These are phyloP conservation scores for Allacma fusca DNA, from an alignment of 2,888 invertebrate species.

Conservation along the genomic window DNA sequence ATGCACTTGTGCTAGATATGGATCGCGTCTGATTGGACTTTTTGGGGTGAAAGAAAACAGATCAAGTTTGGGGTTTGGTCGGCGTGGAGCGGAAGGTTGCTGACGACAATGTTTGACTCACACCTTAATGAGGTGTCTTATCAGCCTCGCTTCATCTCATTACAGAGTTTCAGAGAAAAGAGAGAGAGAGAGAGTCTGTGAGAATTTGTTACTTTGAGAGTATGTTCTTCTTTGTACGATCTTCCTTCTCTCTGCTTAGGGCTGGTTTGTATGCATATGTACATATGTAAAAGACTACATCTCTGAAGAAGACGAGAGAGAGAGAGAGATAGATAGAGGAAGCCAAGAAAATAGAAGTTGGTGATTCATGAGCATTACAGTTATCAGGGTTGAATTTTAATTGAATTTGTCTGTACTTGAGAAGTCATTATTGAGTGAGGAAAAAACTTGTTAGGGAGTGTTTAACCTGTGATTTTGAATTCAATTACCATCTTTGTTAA, in stretches of 20 bases:
- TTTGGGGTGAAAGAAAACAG: conserved; percentile 47
- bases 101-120: conserved; percentile 54
- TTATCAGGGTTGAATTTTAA: conserved; percentile 54
- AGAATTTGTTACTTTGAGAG: not conserved
- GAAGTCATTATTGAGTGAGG: not conserved
- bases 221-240: too few relatives aligned
- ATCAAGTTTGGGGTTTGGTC: conserved; percentile 35
- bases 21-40: conserved; percentile 57
- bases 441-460: not conserved
- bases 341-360: conserved; percentile 30
- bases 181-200: not conserved
- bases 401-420: conserved; percentile 45
- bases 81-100: conserved; percentile 38
- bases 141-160: conserved; percentile 59
- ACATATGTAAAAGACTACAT: too few relatives aligned
- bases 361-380: conserved; percentile 53
- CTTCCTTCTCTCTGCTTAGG: too few relatives aligned
- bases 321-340: conserved; percentile 27
- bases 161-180: too few relatives aligned
- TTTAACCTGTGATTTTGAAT: too few relatives aligned
- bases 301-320: conserved; percentile 19
- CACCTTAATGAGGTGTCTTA: conserved; percentile 62
- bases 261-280: too few relatives aligned
- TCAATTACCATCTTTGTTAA: too few relatives aligned
- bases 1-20: conserved; percentile 45